phyloP scores from a whole-genome alignment of 2,888 invertebrate species.

The Mechanitis mazaeus region DNA sequence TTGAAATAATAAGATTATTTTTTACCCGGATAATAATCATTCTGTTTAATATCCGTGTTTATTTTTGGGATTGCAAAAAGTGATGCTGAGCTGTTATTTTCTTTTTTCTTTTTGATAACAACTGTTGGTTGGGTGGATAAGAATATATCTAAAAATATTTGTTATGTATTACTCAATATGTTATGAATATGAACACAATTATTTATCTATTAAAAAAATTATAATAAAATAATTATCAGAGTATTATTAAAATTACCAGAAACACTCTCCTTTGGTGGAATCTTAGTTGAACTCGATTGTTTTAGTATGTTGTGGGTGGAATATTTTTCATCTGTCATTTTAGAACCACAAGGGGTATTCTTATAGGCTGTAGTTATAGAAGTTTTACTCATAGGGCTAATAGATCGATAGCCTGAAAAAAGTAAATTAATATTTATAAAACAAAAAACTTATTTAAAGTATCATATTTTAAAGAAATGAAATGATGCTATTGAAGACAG shows the following conservation, averaged over 20 bases:
- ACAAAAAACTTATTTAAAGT: too few relatives aligned
- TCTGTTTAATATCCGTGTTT: conserved; percentile 27
- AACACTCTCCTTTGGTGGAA: not conserved
- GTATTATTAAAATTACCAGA: conserved; percentile 11
- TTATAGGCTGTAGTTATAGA: conserved; percentile 25
- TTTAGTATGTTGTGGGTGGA: conserved; percentile 6
- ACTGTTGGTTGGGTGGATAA: conserved; percentile 18
- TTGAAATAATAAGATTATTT: not conserved
- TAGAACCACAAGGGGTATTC: conserved; percentile 4
- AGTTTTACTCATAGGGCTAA: conserved; percentile 28
- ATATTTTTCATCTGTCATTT: conserved; percentile 5
- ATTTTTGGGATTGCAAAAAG: conserved; percentile 24
- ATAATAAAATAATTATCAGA: too few relatives aligned
- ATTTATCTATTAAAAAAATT: not conserved
- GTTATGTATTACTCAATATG: not conserved
- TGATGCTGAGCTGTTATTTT: conserved; percentile 14
- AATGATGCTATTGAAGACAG: too few relatives aligned
- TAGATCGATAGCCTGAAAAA: conserved; percentile 38
- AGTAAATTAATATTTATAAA: too few relatives aligned
- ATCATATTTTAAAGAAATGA: too few relatives aligned
- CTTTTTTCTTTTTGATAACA: conserved; percentile 14
- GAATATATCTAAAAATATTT: conserved; percentile 8
- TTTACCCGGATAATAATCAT: conserved; percentile 2
- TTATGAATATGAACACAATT: not conserved
- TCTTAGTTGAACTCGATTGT: conserved; percentile 10